Percentiles rank a stretch among this genome's conserved stretches.
These are phyloP conservation scores for Mesoligia furuncula DNA, from an alignment of 2,888 invertebrate genomes.

Conservation along the genomic window DNA sequence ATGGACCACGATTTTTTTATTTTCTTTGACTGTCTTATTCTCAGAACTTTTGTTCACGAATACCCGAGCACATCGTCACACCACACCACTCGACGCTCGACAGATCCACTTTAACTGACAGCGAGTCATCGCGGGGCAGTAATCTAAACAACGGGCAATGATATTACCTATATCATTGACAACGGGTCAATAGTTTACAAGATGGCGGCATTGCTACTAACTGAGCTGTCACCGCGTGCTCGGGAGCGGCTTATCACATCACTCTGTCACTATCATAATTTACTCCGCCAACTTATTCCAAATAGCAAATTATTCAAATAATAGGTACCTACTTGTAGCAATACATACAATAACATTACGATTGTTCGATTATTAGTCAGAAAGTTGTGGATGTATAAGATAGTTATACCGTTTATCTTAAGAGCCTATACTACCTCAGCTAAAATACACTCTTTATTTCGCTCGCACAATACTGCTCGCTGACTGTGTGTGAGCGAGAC, in stretches of 20 bases:
- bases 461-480: no score
- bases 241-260: neutral
- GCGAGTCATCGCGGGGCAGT: neutral
- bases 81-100: no score
- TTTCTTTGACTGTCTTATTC: neutral
- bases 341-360: neutral
- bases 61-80: neutral
- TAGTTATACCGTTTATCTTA: conserved; percentile 8
- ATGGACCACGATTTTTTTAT: neutral
- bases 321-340: neutral
- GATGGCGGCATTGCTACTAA: neutral
- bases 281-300: neutral
- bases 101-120: neutral
- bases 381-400: neutral
- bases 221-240: neutral
- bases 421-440: no score
- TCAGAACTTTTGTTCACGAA: neutral
- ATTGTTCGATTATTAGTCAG: neutral
- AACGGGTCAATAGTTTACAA: neutral
- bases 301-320: neutral
- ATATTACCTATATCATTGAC: no score
- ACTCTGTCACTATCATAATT: neutral
- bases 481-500: no score
- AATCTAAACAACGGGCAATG: neutral
- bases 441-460: no score